Conservation (phyloP, 1,140 invertebrate genomes). For the Olivierus martensii region DNA sequence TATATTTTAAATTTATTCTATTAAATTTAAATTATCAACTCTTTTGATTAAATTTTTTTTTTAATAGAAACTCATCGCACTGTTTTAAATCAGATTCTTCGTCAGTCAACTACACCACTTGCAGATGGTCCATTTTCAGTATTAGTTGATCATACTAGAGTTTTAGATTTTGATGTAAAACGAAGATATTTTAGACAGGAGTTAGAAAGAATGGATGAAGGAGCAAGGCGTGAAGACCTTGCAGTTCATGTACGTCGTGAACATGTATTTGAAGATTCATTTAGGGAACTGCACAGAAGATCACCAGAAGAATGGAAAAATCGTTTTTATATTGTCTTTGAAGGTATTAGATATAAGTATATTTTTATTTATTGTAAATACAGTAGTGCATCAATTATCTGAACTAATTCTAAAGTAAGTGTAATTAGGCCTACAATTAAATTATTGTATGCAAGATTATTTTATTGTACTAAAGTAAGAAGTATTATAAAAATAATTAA, state of each 20-base stretch:
- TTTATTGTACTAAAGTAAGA: too few relatives aligned
- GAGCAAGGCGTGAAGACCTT: conserved; percentile 70
- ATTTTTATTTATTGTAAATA: too few relatives aligned
- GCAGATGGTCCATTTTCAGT: conserved; percentile 81
- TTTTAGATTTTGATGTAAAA: conserved; percentile 87
- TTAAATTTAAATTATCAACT: background rate
- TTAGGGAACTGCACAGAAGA: conserved; percentile 69
- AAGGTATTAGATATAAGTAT: too few relatives aligned
- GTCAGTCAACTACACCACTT: conserved; percentile 69
- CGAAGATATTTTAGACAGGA: conserved; percentile 78
- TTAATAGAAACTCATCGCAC: conserved; percentile 66
- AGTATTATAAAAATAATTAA: too few relatives aligned
- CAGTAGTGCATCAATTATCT: too few relatives aligned
- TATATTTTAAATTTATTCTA: background rate
- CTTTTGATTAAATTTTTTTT: conserved; percentile 3
- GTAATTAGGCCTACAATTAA: too few relatives aligned
- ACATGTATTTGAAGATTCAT: conserved; percentile 85
- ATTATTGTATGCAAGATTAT: too few relatives aligned
- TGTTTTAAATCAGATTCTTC: conserved; percentile 80
- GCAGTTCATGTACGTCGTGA: conserved; percentile 75
- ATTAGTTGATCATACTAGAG: conserved; percentile 74
- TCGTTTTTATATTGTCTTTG: conserved; percentile 87
- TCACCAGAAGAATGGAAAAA: conserved; percentile 86
- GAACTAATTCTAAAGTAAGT: too few relatives aligned
- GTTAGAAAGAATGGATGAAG: conserved; percentile 62